Percentiles rank a stretch among this genome's conserved stretches.
Conservation (phyloP, 1,140 invertebrate genomes). For the Potamilus streckersoni region DNA sequence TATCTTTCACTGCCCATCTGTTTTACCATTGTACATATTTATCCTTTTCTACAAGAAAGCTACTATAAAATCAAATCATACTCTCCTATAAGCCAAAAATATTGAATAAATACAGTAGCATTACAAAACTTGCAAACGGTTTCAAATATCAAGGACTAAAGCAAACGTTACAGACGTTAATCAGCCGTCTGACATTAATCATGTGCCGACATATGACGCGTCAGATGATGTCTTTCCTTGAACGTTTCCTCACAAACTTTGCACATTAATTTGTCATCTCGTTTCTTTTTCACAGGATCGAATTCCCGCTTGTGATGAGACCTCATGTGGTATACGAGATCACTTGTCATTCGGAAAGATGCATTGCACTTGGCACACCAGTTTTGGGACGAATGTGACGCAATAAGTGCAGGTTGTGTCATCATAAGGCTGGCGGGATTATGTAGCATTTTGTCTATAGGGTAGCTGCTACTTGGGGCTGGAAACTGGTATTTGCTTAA, state of each 20-base stretch:
- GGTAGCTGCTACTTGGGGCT: slow-evolving; percentile 55
- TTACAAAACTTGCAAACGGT: too few species aligned
- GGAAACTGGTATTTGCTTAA: slow-evolving; percentile 30
- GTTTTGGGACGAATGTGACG: slow-evolving; percentile 90
- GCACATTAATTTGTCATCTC: slow-evolving; percentile 79
- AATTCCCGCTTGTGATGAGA: slow-evolving; percentile 67
- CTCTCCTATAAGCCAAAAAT: too few species aligned
- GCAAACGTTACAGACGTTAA: too few species aligned
- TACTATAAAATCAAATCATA: too few species aligned
- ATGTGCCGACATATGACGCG: slow-evolving; percentile 94
- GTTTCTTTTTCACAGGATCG: slow-evolving; percentile 58
- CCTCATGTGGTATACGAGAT: slow-evolving; percentile 98
- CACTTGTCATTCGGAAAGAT: slow-evolving; percentile 97
- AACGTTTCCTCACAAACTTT: slow-evolving; percentile 96
- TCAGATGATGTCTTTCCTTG: slow-evolving; percentile 94
- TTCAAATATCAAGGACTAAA: too few species aligned
- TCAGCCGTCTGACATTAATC: slow-evolving; percentile 23
- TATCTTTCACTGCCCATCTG: too few species aligned
- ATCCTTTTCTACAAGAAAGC: too few species aligned
- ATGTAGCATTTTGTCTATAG: slow-evolving; percentile 62
- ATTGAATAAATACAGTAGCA: too few species aligned
- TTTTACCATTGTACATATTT: too few species aligned
- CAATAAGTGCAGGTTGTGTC: slow-evolving; percentile 77
- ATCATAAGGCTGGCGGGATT: slow-evolving; percentile 52
- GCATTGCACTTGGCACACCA: slow-evolving; percentile 98